A percentile compares a stretch with the other conserved stretches of the same genome.
These are phyloP conservation scores for Lamellibrachia luymesi DNA, from an alignment of 1,140 invertebrate species.

Conservation along the genomic window DNA sequence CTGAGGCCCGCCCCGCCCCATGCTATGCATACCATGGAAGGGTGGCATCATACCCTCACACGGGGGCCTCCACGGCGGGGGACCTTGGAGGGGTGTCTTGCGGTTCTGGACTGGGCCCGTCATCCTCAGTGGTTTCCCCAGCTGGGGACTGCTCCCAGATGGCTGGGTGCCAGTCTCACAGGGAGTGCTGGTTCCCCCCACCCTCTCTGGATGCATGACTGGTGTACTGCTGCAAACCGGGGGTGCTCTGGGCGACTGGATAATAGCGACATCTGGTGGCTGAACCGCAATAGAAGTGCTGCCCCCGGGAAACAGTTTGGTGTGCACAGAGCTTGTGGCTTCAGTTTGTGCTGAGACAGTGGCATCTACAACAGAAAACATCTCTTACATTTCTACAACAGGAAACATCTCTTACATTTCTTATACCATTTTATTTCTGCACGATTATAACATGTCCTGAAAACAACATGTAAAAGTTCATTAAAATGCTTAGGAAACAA, in stretches of 20 bases:
- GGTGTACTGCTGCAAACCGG: not conserved
- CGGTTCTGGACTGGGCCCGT: not conserved
- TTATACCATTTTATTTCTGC: not conserved
- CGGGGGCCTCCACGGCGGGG: not conserved
- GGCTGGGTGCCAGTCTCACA: not conserved
- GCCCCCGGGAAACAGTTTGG: not conserved
- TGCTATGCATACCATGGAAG: not conserved
- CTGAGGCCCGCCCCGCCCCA: not conserved
- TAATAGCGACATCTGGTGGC: not conserved
- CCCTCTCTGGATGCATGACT: not conserved
- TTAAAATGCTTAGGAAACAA: too few relatives aligned
- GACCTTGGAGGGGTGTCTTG: not conserved
- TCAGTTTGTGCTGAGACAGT: not conserved
- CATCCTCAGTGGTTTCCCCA: not conserved
- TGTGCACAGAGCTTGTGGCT: not conserved
- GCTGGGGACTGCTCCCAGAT: not conserved
- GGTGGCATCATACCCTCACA: not conserved
- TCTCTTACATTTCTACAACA: not conserved
- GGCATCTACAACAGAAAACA: not conserved
- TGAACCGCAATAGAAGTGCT: not conserved
- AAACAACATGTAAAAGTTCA: too few relatives aligned
- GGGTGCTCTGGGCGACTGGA: not conserved
- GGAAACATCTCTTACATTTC: not conserved
- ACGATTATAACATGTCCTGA: too few relatives aligned
- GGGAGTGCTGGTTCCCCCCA: not conserved